Conservation (phyloP, 2,113 vertebrate species). For the Lonchura striata region DNA sequence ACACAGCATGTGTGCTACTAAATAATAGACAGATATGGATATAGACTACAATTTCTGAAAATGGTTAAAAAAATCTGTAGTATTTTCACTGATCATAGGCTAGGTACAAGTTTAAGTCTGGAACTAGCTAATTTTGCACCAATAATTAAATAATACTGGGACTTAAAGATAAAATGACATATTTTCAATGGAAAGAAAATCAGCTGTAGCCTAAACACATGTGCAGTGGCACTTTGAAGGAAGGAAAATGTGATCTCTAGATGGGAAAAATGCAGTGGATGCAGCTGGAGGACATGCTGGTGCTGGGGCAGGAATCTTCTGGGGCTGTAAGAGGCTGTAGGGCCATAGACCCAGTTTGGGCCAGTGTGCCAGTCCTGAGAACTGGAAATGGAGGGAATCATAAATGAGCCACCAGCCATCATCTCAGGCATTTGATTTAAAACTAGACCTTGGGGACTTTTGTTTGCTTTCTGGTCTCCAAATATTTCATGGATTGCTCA, state of each 20-base stretch:
- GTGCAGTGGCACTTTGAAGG: neutral
- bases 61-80: neutral
- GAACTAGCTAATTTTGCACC: neutral
- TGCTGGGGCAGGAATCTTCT: neutral
- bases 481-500: neutral
- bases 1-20: neutral
- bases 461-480: neutral
- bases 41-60: neutral
- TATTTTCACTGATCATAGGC: neutral
- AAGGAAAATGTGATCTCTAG: neutral
- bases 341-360: neutral
- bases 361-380: neutral
- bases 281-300: neutral
- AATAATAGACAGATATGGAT: neutral
- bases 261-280: fast-evolving
- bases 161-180: neutral
- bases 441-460: neutral
- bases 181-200: neutral
- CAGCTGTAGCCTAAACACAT: neutral
- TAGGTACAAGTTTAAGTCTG: neutral
- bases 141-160: neutral
- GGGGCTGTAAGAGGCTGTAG: fast-evolving
- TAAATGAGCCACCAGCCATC: neutral
- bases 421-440: neutral
- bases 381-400: neutral